Conservation (phyloP, 2,113 vertebrate genomes). For the Montifringilla adamsi region DNA sequence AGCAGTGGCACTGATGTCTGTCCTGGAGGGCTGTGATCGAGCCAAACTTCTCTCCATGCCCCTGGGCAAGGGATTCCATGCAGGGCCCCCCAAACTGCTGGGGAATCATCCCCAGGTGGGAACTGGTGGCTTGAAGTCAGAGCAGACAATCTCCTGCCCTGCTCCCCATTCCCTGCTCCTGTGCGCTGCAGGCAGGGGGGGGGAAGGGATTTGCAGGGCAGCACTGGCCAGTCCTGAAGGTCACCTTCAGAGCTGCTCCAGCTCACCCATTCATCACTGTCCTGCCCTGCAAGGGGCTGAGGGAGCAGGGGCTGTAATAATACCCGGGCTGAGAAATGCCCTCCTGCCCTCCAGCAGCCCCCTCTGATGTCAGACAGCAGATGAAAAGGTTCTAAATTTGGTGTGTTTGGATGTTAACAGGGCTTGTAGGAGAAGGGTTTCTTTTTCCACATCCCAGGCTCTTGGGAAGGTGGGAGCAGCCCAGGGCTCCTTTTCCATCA, state of each 20-base stretch:
- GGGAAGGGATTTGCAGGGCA: background rate
- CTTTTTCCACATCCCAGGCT: background rate
- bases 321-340: background rate
- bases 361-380: background rate
- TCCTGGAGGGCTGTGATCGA: background rate
- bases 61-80: background rate
- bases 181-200: background rate
- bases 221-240: background rate
- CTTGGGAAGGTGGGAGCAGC: background rate
- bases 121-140: background rate
- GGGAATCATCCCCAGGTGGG: background rate
- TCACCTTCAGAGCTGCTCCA: conserved; percentile 3
- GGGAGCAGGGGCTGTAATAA: background rate
- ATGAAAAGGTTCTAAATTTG: background rate
- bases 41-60: fast-evolving
- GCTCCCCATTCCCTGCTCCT: background rate
- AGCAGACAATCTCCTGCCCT: background rate
- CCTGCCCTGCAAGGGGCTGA: background rate
- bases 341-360: background rate
- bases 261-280: background rate
- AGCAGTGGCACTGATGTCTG: background rate
- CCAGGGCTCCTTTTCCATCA: fast-evolving
- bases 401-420: background rate
- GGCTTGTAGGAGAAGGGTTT: background rate
- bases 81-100: background rate